Evolutionary conservation across 2,888 invertebrate species (phyloP).

Genomic region (Callimorpha dominula): DNA sequence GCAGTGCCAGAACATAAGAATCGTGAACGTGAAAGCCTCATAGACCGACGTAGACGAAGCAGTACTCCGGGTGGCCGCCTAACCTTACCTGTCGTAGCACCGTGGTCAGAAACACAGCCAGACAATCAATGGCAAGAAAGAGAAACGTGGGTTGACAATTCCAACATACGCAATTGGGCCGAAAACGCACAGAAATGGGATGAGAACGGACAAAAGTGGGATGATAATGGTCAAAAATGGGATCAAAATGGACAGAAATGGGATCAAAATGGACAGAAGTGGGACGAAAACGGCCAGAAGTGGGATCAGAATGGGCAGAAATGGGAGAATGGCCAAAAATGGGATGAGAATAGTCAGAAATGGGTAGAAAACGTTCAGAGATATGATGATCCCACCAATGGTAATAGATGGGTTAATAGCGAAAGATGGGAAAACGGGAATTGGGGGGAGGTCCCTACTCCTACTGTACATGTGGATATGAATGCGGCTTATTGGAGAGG

Average conservation of each 20-base stretch:
- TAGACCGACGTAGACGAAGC: slow-evolving; percentile 76
- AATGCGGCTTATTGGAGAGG: slow-evolving; percentile 79
- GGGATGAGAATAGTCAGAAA: slow-evolving; percentile 56
- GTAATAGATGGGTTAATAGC: slow-evolving; percentile 68
- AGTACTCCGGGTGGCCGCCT: slow-evolving; percentile 77
- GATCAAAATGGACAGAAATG: slow-evolving; percentile 66
- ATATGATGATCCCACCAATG: slow-evolving; percentile 62
- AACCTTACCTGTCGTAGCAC: slow-evolving; percentile 68
- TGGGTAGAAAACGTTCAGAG: slow-evolving; percentile 61
- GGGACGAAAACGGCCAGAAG: slow-evolving; percentile 58
- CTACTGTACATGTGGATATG: slow-evolving; percentile 80
- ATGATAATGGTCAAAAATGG: slow-evolving; percentile 65
- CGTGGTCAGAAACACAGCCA: slow-evolving; percentile 59
- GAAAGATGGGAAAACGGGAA: slow-evolving; percentile 72
- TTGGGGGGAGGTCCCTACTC: slow-evolving; percentile 80
- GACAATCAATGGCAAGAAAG: slow-evolving; percentile 67
- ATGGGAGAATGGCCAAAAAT: slow-evolving; percentile 52
- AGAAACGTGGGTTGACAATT: slow-evolving; percentile 77
- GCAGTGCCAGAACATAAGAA: slow-evolving; percentile 79
- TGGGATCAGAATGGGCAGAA: slow-evolving; percentile 57
- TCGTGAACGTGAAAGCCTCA: slow-evolving; percentile 72
- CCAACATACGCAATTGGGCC: slow-evolving; percentile 75
- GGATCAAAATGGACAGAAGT: slow-evolving; percentile 58
- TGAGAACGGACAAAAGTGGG: slow-evolving; percentile 62
- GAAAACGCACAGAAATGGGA: slow-evolving; percentile 74